Percentiles rank a stretch among this genome's conserved stretches.
Evolutionary conservation across 2,888 invertebrate species (phyloP).

Genomic region (Electrophaes corylata): DNA sequence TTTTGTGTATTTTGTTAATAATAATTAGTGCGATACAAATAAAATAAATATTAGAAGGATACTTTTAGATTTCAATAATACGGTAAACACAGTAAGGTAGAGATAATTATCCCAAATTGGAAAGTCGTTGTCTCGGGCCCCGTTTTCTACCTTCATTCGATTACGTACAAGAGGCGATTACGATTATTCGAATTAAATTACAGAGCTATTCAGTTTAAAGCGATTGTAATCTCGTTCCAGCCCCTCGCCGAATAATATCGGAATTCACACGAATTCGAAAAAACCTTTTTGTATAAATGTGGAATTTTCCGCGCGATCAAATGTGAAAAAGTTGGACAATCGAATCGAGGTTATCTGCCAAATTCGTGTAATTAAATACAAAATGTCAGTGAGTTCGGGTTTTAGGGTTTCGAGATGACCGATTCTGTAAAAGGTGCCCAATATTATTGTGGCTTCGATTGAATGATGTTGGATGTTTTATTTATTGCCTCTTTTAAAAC

Average conservation of each 20-base stretch:
- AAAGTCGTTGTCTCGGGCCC: constrained; percentile 21
- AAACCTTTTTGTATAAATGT: constrained; percentile 58
- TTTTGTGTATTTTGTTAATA: too few relatives aligned
- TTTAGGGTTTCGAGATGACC: constrained; percentile 36
- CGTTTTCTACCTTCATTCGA: constrained; percentile 29
- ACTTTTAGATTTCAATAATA: background rate
- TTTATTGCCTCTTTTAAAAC: background rate
- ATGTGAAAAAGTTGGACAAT: constrained; percentile 51
- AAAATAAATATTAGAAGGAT: too few relatives aligned
- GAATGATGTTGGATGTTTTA: constrained; percentile 4
- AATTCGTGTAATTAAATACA: constrained; percentile 57
- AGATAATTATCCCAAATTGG: constrained; percentile 20
- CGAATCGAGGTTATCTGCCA: constrained; percentile 49
- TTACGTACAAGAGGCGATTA: constrained; percentile 34
- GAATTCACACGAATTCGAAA: constrained; percentile 51
- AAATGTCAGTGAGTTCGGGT: constrained; percentile 46
- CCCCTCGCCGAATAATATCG: constrained; percentile 42
- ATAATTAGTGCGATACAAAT: too few relatives aligned
- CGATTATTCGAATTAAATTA: constrained; percentile 39
- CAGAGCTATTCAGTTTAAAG: constrained; percentile 36
- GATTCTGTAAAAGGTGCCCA: constrained; percentile 34
- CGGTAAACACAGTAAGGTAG: constrained; percentile 16
- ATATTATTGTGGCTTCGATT: constrained; percentile 30
- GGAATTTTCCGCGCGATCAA: constrained; percentile 55
- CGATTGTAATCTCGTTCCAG: constrained; percentile 37